Base-by-base conservation (phyloP, 1,140 invertebrate species). In the Eulimnadia texana region DNA sequence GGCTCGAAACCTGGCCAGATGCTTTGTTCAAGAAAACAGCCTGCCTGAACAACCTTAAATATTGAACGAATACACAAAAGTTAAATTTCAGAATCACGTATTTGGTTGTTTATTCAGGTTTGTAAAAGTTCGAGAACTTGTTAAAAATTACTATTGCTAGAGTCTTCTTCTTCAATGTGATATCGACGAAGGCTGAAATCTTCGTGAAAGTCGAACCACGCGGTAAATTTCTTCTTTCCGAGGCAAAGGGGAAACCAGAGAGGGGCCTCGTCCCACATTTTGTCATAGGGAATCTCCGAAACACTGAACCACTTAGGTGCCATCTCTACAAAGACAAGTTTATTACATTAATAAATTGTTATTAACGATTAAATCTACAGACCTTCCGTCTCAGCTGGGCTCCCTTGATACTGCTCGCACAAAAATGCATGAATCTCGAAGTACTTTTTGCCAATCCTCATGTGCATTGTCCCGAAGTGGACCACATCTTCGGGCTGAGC, bases 191-290 rank as follows among this genome's bases (percentile, higher is more conserved):
- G 80, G 3, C 68, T 74, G 60, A 78, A 72, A 64, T 74, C 67
- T 11, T 75, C 78, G 67, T 76, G 64, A 64, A 79, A 82, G 53
- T 77, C 73, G 63, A 84, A 84, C 61, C 76, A 76, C 1, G 78
- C 82, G 66, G 75, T 75, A 67, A 86, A 84, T 22, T 74, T 72
- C 61, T 75, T 73, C 10, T 74, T 74, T 60, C 74, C 72, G 1
- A 86, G 70, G 72, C 84, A 77, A 13, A 79, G 72, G 0, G 82
- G 82, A 66, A 81, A 82, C 84, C 84, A 86, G n/a, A 76, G 66
- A 50, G 66, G 68, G 66, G 85, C 82, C 71, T 86, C 84, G 16
- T 76, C 76, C 84, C 84, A 86, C 84, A 87, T 88, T 54, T 81
- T 66, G 1, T 78, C 70, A 65, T 75, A 85, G 0, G 84, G 84